Evolutionary conservation across 1,140 invertebrate species (phyloP), one percentile per base, ranked within the genome.

Genomic region (Lerema accius): DNA sequence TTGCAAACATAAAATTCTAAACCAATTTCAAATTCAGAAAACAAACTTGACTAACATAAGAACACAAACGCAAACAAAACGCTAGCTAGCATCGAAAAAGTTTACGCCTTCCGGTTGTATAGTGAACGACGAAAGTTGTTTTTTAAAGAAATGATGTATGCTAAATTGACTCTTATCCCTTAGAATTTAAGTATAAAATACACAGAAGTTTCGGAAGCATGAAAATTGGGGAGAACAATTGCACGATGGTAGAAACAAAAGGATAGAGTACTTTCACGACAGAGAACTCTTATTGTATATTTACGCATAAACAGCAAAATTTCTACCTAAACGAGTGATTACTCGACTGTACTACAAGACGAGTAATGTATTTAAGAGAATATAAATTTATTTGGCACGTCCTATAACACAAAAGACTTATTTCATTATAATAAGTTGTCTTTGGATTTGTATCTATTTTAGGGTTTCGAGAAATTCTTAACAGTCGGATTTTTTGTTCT

Each of bases 1-100:
- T 48, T 46, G 55, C 43, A 10, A 37, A 48, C 28, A 48, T 59
- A 59, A 59, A 59, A 59, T 46, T 46, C 55, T 43, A 45, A 45
- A 59, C 55, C 55, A 59, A 59, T 59, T 59, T 59, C 14, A 46
- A 59, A 59, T 59, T 59, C 55, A 59, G 42, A 59, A 59, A 59
- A 59, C 43, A 59, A 59, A 59, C 28, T 37, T 28, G n/a, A 46
- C 28, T 35, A 59, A 59, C 55, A 37, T 46, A 48, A 48, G 55
- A 59, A 59, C 55, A 59, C 7, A 11, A 46, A 37, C 11, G 40
- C 53, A 56, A 56, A 59, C 55, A 59, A 58, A 59, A 59, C 43
- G 55, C 13, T 46, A 37, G 28, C 19, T 23, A 56, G 28, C 55
- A 59, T 59, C 55, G 55, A 48, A 59, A 32, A 59, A 59, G 55